Base-by-base conservation (phyloP, 2,888 invertebrate species). In the Thera britannica region DNA sequence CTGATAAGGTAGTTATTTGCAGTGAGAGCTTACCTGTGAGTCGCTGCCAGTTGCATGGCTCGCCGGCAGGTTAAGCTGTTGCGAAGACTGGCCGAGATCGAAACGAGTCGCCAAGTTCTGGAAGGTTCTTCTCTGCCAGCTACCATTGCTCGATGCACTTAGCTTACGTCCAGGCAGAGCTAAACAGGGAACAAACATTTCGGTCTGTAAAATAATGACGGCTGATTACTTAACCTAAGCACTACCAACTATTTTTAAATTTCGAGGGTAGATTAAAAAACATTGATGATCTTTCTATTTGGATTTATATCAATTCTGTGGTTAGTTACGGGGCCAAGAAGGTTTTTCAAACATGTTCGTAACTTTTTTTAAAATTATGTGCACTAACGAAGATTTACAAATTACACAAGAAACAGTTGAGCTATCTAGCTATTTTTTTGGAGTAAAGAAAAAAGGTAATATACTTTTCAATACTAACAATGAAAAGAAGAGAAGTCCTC, bases 81-180 rank as follows among this genome's bases (percentile, higher is more conserved):
- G 87, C 36, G 83, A 77, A 54, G 82, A 86, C 67, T 80, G 80
- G 2, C 89, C 85, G 9, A 93, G 78, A n/a, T 92, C 90, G 76
- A 94, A 93, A 65, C 84, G 82, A 0, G 93, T 93, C 0, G 88
- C 90, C 75, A 95, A 78, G 79, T 95, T 95, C 79, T 95, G 94
- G 76, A 93, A 94, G 56, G 95, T 94, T 79, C 95, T 88, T 2
- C 95, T 88, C 73, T 95, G 95, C 86, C 95, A 90, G 75, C 94
- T 95, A 62, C 94, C 94, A 75, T 93, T 94, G 80, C 94, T 95
- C 3, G 90, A 90, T 2, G 85, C 83, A 68, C 93, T 94, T 8
- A 93, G 79, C 75, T 92, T 91, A 64, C 93, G 90, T 46, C 92
- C 91, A 0, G 92, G 81, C 55, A 90, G 88, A 66, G 88, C 89